Evolutionary conservation across 1,140 invertebrate species (phyloP).

Genomic region (Camponotus pennsylvanicus): DNA sequence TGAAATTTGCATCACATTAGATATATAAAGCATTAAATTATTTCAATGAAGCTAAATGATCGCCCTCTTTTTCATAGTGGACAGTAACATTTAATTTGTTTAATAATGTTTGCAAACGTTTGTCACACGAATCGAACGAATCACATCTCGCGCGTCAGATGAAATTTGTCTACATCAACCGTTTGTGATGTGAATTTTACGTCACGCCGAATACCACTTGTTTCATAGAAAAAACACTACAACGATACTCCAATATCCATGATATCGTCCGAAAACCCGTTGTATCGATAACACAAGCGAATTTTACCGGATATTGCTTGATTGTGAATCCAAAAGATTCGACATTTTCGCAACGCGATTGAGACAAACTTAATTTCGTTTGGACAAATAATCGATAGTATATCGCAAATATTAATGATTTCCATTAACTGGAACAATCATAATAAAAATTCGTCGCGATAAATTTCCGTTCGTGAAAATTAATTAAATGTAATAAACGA

Average conservation of each 20-base stretch:
- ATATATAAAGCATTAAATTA: background rate
- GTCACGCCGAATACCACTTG: conserved; percentile 50
- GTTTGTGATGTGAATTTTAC: conserved; percentile 52
- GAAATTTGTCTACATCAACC: conserved; percentile 31
- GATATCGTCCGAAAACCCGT: conserved; percentile 43
- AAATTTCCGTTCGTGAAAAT: background rate
- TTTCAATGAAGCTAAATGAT: background rate
- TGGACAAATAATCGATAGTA: background rate
- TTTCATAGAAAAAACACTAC: conserved; percentile 54
- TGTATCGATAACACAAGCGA: conserved; percentile 56
- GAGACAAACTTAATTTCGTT: background rate
- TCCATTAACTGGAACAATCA: background rate
- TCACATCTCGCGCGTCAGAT: conserved; percentile 29
- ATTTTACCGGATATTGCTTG: conserved; percentile 34
- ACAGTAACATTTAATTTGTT: conserved; percentile 30
- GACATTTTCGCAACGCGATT: conserved; percentile 25
- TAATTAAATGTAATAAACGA: background rate
- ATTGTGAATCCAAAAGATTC: conserved; percentile 22
- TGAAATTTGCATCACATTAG: background rate
- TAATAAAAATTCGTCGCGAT: background rate
- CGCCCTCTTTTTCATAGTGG: background rate
- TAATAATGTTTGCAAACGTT: conserved; percentile 51
- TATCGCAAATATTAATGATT: conserved; percentile 2
- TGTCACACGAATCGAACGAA: conserved; percentile 6
- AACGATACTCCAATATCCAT: conserved; percentile 52